Conservation (phyloP, 2,113 vertebrate species). For the Calyptomena viridis region DNA sequence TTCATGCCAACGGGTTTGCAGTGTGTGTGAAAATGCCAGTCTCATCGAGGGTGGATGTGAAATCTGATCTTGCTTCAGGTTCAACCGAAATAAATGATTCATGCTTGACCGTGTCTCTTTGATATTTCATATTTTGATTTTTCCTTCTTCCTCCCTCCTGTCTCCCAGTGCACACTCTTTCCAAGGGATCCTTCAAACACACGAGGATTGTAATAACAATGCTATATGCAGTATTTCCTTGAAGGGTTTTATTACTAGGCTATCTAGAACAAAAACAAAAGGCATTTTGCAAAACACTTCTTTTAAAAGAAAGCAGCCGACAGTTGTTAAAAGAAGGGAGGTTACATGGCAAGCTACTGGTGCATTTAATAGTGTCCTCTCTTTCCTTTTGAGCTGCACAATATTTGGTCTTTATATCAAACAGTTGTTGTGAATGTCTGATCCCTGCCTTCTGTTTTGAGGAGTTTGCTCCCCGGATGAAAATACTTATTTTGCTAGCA, state of each 20-base stretch:
- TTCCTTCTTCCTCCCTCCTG: conserved; percentile 50
- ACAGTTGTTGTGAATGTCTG: rapidly evolving
- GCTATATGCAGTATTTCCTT: not conserved
- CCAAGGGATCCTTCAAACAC: not conserved
- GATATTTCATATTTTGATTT: conserved; percentile 23
- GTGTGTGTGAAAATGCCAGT: not conserved
- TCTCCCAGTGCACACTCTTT: not conserved
- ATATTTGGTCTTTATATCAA: not conserved
- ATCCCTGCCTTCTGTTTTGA: not conserved
- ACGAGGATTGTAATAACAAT: not conserved
- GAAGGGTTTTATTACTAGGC: not conserved
- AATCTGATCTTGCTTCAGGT: conserved; percentile 30
- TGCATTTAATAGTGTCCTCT: not conserved
- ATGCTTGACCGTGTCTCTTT: conserved; percentile 26
- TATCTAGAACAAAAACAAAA: not conserved
- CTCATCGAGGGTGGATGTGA: conserved; percentile 1
- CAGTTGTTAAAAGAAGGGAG: not conserved
- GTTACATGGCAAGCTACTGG: not conserved
- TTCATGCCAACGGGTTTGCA: not conserved
- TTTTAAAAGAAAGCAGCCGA: not conserved
- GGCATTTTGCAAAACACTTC: not conserved
- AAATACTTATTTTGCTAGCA: not conserved
- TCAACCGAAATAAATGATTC: conserved; percentile 41
- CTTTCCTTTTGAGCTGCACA: not conserved
- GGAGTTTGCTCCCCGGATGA: not conserved